Evolutionary conservation across 2,888 invertebrate species (phyloP).

Genomic region (Aporophyla lueneburgensis): DNA sequence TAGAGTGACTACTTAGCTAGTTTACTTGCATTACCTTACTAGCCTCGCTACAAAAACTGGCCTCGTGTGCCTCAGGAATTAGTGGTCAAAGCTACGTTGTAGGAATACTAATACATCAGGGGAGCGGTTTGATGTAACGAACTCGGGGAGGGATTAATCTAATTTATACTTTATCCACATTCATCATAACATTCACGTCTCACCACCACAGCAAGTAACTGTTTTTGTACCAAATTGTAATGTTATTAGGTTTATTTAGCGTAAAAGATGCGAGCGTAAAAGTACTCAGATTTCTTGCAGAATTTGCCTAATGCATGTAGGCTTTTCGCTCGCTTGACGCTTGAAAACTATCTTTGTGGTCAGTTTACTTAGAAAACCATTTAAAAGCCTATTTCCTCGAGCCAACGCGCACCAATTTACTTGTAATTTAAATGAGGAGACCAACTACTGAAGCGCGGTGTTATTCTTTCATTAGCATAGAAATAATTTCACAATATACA

Average conservation of each 20-base stretch:
- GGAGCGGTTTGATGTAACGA: slow-evolving; percentile 51
- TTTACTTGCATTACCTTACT: neutral
- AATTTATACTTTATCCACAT: slow-evolving; percentile 58
- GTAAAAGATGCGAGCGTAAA: slow-evolving; percentile 6
- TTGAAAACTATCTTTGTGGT: slow-evolving; percentile 51
- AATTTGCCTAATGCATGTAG: slow-evolving; percentile 49
- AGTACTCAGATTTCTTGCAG: slow-evolving; percentile 30
- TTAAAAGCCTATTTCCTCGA: slow-evolving; percentile 44
- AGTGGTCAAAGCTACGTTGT: slow-evolving; percentile 49
- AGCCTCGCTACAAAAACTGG: neutral
- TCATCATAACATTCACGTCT: slow-evolving; percentile 40
- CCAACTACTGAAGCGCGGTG: slow-evolving; percentile 38
- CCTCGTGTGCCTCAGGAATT: slow-evolving; percentile 20
- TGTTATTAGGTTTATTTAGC: slow-evolving; percentile 2
- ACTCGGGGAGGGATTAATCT: slow-evolving; percentile 57
- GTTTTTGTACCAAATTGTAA: slow-evolving; percentile 4
- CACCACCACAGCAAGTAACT: slow-evolving; percentile 12
- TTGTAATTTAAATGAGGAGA: slow-evolving; percentile 58
- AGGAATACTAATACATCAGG: slow-evolving; percentile 60
- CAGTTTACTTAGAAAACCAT: slow-evolving; percentile 45
- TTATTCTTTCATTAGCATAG: slow-evolving; percentile 49
- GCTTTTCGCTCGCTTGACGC: slow-evolving; percentile 43
- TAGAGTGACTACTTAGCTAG: no score
- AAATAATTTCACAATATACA: slow-evolving; percentile 35
- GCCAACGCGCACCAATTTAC: slow-evolving; percentile 37